Base-by-base conservation (phyloP, 1,140 invertebrate genomes). In the Drosophila albomicans region DNA sequence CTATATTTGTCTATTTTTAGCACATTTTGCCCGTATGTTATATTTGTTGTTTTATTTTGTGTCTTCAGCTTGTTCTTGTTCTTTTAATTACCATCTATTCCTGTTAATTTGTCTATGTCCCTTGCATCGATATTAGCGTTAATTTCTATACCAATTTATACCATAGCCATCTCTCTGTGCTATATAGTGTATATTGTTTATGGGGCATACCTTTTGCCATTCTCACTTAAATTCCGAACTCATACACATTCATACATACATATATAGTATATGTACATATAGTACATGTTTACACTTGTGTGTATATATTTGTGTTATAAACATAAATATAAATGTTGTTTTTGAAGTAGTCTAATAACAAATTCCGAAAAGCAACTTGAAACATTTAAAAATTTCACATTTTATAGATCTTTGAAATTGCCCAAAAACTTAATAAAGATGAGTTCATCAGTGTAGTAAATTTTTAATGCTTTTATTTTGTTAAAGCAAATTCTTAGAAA, bases 1-100 rank as follows among this genome's bases (percentile, higher is more conserved):
- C 20, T 25, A 65, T 63, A 64, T 65, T 64, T 49, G 48, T 72
- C 61, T 82, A 82, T 85, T 84, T 81, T 85, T 84, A 85, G 69
- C 51, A 65, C 56, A 63, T 73, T 82, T 85, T 77, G 73, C 46
- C 69, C 69, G 28, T 61, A 67, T 61, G 45, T 62, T 71, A 43
- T 54, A 57, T 57, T 41, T 48, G 7, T 25, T 46, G 57, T 13
- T 25, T 8, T 30, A 25, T 68, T 51, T 56, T 54, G 10, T 30
- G n/a, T 41, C 30, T 20, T 28, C 28, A 38, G 5, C 8, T 28
- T 28, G 3, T 48, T 41, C 59, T 16, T n/a, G 30, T 28, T 35
- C n/a, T 52, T 71, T 69, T 69, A 76, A 66, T 46, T 41, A 65
- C 49, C 38, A 46, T 59, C 58, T 68, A 65, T 56, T 66, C 51